phyloP scores from a whole-genome alignment of 2,113 vertebrate species.

The Cavia aperea region DNA sequence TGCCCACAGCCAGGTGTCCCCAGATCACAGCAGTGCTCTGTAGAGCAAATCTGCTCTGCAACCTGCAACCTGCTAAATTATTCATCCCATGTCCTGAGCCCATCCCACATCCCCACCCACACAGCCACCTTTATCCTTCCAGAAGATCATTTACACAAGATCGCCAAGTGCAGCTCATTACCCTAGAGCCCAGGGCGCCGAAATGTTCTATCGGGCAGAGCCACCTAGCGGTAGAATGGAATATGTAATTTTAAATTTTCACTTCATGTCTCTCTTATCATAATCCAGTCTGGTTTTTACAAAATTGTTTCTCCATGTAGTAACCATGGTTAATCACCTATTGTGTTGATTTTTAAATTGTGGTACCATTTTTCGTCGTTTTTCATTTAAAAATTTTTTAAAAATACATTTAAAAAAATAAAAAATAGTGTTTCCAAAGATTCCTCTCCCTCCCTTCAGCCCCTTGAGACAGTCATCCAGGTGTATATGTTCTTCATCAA shows the following conservation, averaged over 20 bases:
- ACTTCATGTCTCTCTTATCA: background rate
- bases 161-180: background rate
- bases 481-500: conserved; percentile 40
- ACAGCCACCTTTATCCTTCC: background rate
- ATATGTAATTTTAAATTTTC: background rate
- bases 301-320: background rate
- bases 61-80: background rate
- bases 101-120: background rate
- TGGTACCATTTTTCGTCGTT: too few species aligned
- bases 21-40: background rate
- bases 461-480: background rate
- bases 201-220: conserved; percentile 59
- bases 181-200: background rate
- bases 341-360: too few species aligned
- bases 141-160: background rate
- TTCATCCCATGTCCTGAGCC: background rate
- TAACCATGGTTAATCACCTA: too few species aligned
- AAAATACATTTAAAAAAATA: too few species aligned
- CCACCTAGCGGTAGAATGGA: conserved; percentile 63
- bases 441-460: background rate
- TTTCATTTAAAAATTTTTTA: too few species aligned
- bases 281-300: background rate
- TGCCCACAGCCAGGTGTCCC: background rate
- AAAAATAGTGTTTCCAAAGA: background rate
- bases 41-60: background rate